Conservation (phyloP, 2,797 vertebrate species). For the Sebastes itinus region DNA sequence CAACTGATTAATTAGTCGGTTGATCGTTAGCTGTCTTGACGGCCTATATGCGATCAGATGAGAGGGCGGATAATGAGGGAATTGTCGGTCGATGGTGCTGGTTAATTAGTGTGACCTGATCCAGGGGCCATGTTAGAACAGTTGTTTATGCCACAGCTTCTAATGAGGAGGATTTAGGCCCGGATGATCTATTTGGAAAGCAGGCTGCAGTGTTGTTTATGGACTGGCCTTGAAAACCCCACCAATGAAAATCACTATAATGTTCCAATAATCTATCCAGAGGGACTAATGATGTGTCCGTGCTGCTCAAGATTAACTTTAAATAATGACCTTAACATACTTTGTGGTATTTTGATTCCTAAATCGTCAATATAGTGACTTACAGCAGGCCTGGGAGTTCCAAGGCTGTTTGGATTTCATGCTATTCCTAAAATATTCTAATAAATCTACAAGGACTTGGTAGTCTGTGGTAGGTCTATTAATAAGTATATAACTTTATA, state of each 20-base stretch:
- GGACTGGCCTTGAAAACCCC: slow-evolving; percentile 49
- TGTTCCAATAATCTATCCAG: slow-evolving; percentile 56
- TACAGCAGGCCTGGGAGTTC: slow-evolving; percentile 5
- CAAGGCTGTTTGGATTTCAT: slow-evolving; percentile 13
- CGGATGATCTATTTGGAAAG: slow-evolving; percentile 55
- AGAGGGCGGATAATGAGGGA: slow-evolving; percentile 89
- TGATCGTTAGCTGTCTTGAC: slow-evolving; percentile 98
- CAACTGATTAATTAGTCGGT: slow-evolving; percentile 98
- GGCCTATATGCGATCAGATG: slow-evolving; percentile 93
- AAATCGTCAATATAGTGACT: slow-evolving; percentile 13
- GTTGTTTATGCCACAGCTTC: slow-evolving; percentile 93
- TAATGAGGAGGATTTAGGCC: slow-evolving; percentile 95
- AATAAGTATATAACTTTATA: not conserved
- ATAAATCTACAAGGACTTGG: not conserved
- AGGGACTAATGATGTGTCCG: slow-evolving; percentile 39
- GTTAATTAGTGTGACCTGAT: slow-evolving; percentile 99
- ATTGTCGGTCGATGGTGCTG: slow-evolving; percentile 96
- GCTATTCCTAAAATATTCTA: not conserved
- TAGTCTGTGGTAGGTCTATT: not conserved
- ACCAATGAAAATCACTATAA: slow-evolving; percentile 47
- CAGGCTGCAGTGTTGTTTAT: slow-evolving; percentile 54
- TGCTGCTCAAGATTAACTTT: slow-evolving; percentile 40
- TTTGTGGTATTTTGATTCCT: slow-evolving; percentile 28
- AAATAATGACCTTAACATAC: slow-evolving; percentile 33
- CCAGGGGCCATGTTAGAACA: slow-evolving; percentile 94